Conservation (phyloP, 2,888 invertebrate species). For the Limnephilus rhombicus region DNA sequence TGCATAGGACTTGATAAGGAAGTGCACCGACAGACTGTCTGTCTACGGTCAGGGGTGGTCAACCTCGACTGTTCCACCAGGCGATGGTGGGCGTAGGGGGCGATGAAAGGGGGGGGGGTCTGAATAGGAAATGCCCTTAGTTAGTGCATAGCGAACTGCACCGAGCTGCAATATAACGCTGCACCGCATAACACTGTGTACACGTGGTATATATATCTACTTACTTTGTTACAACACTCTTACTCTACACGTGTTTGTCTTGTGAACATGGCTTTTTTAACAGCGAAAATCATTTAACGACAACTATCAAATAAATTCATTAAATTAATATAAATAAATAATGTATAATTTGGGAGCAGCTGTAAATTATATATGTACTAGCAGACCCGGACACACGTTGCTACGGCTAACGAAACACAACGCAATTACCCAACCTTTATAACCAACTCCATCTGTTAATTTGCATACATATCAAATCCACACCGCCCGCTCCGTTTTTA, state of each 20-base stretch:
- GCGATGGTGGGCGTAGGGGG: not conserved
- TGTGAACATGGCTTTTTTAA: not conserved
- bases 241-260: not conserved
- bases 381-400: too few relatives aligned
- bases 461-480: too few relatives aligned
- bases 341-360: too few relatives aligned
- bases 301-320: not conserved
- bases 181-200: not conserved
- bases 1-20: conserved; percentile 14
- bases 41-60: conserved; percentile 43
- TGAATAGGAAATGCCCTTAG: conserved; percentile 24
- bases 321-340: not conserved
- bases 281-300: not conserved
- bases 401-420: too few relatives aligned
- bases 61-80: conserved; percentile 20
- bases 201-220: not conserved
- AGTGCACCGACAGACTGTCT: conserved; percentile 36
- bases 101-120: not conserved
- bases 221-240: not conserved
- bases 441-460: too few relatives aligned
- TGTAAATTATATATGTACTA: too few relatives aligned
- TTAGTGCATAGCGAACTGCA: not conserved
- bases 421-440: too few relatives aligned
- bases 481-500: too few relatives aligned
- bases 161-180: not conserved